These are phyloP conservation scores for Nomada fucata DNA, from an alignment of 2,888 invertebrate species.

Conservation along the genomic window DNA sequence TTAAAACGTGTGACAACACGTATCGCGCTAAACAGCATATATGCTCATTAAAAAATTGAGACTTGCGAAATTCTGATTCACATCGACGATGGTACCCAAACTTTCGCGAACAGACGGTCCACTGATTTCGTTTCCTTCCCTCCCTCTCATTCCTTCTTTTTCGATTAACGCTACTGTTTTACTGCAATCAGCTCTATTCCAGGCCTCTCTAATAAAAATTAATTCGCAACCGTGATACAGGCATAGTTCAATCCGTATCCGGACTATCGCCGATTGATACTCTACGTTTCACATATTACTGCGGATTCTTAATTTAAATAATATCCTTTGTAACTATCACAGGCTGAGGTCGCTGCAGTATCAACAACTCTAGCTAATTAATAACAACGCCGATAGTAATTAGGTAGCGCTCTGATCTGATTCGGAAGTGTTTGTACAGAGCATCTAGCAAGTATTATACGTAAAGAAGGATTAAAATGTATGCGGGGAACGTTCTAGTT, in stretches of 20 bases:
- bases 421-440: constrained; percentile 43
- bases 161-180: neutral
- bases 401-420: constrained; percentile 44
- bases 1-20: neutral
- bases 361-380: constrained; percentile 59
- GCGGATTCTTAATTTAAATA: constrained; percentile 82
- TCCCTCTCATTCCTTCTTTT: neutral
- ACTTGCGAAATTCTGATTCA: constrained; percentile 25
- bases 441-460: constrained; percentile 49
- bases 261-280: constrained; percentile 37
- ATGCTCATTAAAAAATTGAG: constrained; percentile 50
- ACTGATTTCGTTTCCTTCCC: neutral
- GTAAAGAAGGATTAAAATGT: constrained; percentile 54
- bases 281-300: constrained; percentile 74
- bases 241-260: constrained; percentile 29
- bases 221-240: neutral
- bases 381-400: constrained; percentile 29
- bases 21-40: constrained; percentile 13
- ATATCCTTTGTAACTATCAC: constrained; percentile 83
- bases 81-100: constrained; percentile 25
- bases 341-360: constrained; percentile 83
- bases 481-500: constrained; percentile 53
- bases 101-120: neutral
- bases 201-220: neutral
- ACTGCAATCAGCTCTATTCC: constrained; percentile 21